Base-by-base conservation (phyloP, 2,797 vertebrate genomes). In the Spizella passerina region DNA sequence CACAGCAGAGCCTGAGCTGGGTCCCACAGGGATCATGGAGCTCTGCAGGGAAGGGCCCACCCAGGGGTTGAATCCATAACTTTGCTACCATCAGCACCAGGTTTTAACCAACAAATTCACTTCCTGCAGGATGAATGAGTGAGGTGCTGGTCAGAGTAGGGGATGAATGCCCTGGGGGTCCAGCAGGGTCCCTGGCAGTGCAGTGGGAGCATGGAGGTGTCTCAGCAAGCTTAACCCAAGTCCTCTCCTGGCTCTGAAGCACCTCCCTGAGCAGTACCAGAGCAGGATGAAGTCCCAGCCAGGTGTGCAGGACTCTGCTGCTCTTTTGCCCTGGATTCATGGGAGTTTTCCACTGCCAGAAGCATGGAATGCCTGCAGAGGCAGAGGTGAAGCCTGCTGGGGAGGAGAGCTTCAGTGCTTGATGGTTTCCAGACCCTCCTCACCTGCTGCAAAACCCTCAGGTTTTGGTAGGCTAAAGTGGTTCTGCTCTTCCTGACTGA, bases 301-400 rank as follows among this genome's bases (percentile, higher is more conserved):
- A 38, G 53, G 32, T 12, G 1, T 59, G 53, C 72, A 47, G 50
- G 59, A 20, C 14, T 66, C 44, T 29, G 4, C 70, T 79, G 12
- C 50, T 64, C 46, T 50, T 91, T 12, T 82, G 47, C 71, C 76
- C 82, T 55, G 77, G 65, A 60, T 91, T 93, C 66, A 7, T 57
- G 60, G 71, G 59, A 34, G 30, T 59, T 87, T 91, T 79, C 87
- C 23, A 8, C 14, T 93, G 68, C 81, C 61, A 17, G 63, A 60
- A 93, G 71, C 77, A 59, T 32, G 92, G 90, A 88, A 80, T 76
- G 9, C 43, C 72, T n/a, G 78, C 10, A 6, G 94, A 90, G 70
- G 44, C 76, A 65, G 84, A 72, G 90, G 63, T 53, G 76, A 29
- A 6, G 7, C 46, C 55, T 85, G n/a, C 8, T 36, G 68, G 44